These are phyloP conservation scores for Alethe diademata DNA, from an alignment of 2,113 vertebrate genomes.

Conservation along the genomic window DNA sequence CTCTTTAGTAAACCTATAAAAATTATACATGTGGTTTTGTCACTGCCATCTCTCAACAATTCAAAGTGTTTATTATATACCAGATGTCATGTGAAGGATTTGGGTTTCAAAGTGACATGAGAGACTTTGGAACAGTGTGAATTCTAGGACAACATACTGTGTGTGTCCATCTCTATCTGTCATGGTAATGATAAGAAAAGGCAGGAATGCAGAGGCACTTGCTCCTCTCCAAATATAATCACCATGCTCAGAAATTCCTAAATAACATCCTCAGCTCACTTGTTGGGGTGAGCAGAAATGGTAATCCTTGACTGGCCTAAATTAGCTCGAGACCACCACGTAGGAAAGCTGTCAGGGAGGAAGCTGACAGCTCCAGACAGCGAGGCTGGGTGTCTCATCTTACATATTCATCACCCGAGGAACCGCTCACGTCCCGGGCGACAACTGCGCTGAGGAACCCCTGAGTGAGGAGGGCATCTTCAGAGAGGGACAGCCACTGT, in stretches of 20 bases:
- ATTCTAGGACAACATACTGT: conserved; percentile 62
- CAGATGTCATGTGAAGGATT: conserved; percentile 36
- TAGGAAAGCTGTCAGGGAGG: neutral
- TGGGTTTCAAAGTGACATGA: conserved; percentile 33
- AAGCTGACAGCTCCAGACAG: conserved; percentile 29
- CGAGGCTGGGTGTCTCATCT: neutral
- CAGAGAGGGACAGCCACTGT: neutral
- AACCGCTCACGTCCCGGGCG: neutral
- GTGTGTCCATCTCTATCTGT: conserved; percentile 36
- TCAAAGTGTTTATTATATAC: conserved; percentile 20
- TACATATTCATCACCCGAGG: conserved; percentile 5
- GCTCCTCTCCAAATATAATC: conserved; percentile 41
- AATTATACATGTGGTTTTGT: neutral
- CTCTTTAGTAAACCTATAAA: neutral
- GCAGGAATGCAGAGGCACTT: conserved; percentile 20
- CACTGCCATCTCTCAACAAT: neutral
- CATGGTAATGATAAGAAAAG: conserved; percentile 33
- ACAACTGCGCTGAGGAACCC: neutral
- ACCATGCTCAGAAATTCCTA: neutral
- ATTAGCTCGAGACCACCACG: conserved; percentile 15
- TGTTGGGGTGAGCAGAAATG: conserved; percentile 25
- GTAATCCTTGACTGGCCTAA: conserved; percentile 34
- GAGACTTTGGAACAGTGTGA: conserved; percentile 1
- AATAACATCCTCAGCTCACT: neutral
- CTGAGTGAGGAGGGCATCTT: neutral